A percentile compares a stretch with the other conserved stretches of the same genome.
phyloP scores from a whole-genome alignment of 2,113 vertebrate genomes.

The Carassius auratus region DNA sequence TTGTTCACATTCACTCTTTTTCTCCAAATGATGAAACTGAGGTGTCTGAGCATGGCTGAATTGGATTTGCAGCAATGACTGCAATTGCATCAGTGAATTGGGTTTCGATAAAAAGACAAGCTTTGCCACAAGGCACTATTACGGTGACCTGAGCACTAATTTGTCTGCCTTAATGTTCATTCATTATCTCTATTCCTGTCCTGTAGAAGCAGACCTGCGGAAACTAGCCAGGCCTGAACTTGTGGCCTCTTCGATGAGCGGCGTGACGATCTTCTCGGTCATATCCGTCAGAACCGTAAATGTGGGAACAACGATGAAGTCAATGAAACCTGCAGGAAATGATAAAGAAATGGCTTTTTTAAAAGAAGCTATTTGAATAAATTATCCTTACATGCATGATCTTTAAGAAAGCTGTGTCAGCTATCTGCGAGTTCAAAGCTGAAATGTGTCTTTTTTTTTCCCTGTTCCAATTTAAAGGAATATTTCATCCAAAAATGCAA shows the following conservation, averaged over 20 bases:
- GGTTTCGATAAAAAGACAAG: not conserved
- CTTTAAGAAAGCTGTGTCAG: not conserved
- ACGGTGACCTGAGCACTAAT: not conserved
- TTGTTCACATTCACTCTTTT: not conserved
- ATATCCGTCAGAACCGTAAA: constrained; percentile 97
- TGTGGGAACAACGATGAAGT: constrained; percentile 97
- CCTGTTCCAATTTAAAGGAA: too few species aligned
- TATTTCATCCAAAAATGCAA: too few species aligned
- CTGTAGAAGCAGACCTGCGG: constrained; percentile 69
- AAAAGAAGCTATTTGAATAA: not conserved
- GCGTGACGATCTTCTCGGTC: constrained; percentile 94
- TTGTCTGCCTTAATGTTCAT: not conserved
- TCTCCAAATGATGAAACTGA: not conserved
- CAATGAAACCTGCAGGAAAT: constrained; percentile 89
- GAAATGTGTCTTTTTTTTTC: too few species aligned
- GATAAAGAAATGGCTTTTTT: not conserved
- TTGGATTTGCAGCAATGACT: not conserved
- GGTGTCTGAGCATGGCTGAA: not conserved
- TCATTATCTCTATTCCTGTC: constrained; percentile 9
- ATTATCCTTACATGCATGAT: not conserved
- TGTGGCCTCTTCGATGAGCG: constrained; percentile 88
- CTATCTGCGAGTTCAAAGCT: not conserved
- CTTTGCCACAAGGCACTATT: not conserved
- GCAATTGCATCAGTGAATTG: not conserved
- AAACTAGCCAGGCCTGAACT: constrained; percentile 80